Evolutionary conservation across 2,797 vertebrate species (phyloP).

Genomic region (Rhinogobio ventralis): DNA sequence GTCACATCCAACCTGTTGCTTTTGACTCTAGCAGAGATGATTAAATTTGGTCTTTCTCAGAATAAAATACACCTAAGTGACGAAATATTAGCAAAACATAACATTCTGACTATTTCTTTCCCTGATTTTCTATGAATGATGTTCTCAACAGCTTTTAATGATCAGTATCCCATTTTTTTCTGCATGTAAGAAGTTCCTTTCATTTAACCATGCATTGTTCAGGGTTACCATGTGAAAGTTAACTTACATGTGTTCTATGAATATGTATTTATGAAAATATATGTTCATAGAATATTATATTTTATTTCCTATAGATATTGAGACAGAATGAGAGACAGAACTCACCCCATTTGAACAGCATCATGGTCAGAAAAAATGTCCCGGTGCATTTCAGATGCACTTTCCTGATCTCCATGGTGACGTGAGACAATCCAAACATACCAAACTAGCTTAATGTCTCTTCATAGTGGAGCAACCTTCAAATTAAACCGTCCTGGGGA

Average conservation of each 20-base stretch:
- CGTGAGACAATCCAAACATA: slow-evolving; percentile 13
- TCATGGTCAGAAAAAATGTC: slow-evolving; percentile 77
- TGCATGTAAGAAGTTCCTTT: not conserved
- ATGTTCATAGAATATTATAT: not conserved
- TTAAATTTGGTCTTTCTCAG: not conserved
- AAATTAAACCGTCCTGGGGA: not conserved
- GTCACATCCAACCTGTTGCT: slow-evolving; percentile 16
- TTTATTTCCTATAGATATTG: not conserved
- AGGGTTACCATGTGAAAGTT: too few relatives aligned
- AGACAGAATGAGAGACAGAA: slow-evolving; percentile 29
- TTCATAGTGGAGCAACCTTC: slow-evolving; percentile 30
- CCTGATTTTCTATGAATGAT: not conserved
- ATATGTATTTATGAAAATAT: not conserved
- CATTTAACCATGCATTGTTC: not conserved
- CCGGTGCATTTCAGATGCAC: slow-evolving; percentile 68
- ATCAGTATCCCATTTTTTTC: not conserved
- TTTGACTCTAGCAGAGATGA: not conserved
- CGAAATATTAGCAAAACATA: not conserved
- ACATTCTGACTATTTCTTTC: not conserved
- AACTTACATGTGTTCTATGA: not conserved
- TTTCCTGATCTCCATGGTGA: slow-evolving; percentile 73
- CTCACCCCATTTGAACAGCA: slow-evolving; percentile 84
- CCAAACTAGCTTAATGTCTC: slow-evolving; percentile 2
- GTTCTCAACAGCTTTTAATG: not conserved
- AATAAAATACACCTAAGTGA: not conserved